Evolutionary conservation across 2,888 invertebrate genomes (phyloP).

Genomic region (Pyrocoelia pectoralis): DNA sequence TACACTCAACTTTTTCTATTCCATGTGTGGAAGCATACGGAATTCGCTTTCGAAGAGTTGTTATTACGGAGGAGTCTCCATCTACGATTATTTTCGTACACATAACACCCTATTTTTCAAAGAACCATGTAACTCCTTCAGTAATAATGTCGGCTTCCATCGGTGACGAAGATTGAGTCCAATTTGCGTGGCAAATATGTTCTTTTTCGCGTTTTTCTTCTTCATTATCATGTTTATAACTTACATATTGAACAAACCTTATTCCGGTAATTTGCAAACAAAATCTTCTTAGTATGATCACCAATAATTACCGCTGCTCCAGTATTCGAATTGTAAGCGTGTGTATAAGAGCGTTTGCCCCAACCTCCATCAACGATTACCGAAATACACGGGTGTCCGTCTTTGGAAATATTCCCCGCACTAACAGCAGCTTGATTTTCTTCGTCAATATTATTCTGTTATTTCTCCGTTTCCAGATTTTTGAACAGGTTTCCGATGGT

Average conservation of each 20-base stretch:
- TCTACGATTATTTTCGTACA: conserved; percentile 5
- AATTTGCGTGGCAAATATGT: not conserved
- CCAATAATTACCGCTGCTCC: conserved; percentile 4
- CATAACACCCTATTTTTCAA: conserved; percentile 1
- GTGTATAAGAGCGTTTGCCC: not conserved
- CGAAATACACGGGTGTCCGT: conserved; percentile 5
- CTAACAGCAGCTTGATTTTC: conserved; percentile 2
- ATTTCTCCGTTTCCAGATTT: not conserved
- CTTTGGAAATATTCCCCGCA: conserved; percentile 3
- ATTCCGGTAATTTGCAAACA: conserved; percentile 4
- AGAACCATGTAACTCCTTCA: not conserved
- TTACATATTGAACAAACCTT: conserved; percentile 2
- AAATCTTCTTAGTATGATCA: conserved; percentile 2
- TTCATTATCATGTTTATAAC: conserved; percentile 3
- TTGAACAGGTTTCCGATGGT: not conserved
- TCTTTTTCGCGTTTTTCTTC: not conserved
- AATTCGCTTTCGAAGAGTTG: conserved; percentile 3
- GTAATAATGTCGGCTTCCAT: not conserved
- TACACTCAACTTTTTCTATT: conserved; percentile 1
- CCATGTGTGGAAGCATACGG: conserved; percentile 6
- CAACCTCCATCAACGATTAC: conserved; percentile 6
- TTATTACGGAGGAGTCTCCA: no score
- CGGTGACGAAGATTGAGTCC: not conserved
- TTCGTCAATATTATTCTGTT: not conserved
- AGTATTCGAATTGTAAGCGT: conserved; percentile 6